Base-by-base conservation (phyloP, 2,888 invertebrate species). In the Plemyria rubiginata region DNA sequence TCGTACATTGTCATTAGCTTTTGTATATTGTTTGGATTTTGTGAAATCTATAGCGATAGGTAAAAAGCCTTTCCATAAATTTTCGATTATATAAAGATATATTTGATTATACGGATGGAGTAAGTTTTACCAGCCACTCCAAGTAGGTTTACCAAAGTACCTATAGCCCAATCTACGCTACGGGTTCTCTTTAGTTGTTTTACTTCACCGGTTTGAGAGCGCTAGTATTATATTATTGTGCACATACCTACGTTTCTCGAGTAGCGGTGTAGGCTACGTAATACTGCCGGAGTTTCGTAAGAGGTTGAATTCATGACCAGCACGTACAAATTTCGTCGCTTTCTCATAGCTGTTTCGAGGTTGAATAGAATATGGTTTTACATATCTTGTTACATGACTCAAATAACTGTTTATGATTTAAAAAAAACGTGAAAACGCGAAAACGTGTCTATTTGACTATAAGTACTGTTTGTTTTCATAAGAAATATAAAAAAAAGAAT, bases 211-310 rank as follows among this genome's bases (percentile, higher is more conserved):
- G 32, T 32, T 32, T 38, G 9, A 38, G 36, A 38, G 11, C 36
- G 3, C 36, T 38, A 38, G 32, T 32, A 32, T 32, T 32, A 7
- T 32, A 32, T 32, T 32, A 7, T 22, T 22, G 22, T 45, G 45
- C 16, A 15, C 22, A 38, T 60, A 59, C n/a, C n/a, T n/a, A n/a
- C 60, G 54, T 58, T 54, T 49, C 57, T 55, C 50, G 48, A 28
- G 57, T 56, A 61, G 61, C 60, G 57, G 60, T 50, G 41, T 41
- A 28, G 63, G 46, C 62, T 56, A 72, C 73, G 74, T 77, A 77
- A 79, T 73, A 65, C 67, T 51, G 61, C 68, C 46, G 65, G 55
- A 69, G 77, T 79, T 78, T 78, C 78, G 76, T 76, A 76, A 81
- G 71, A 74, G 69, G 54, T 60, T 71, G 68, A 71, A 74, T 74